Conservation (phyloP, 64 coral and sea anemone species). For the Pocillopora damicornis region DNA sequence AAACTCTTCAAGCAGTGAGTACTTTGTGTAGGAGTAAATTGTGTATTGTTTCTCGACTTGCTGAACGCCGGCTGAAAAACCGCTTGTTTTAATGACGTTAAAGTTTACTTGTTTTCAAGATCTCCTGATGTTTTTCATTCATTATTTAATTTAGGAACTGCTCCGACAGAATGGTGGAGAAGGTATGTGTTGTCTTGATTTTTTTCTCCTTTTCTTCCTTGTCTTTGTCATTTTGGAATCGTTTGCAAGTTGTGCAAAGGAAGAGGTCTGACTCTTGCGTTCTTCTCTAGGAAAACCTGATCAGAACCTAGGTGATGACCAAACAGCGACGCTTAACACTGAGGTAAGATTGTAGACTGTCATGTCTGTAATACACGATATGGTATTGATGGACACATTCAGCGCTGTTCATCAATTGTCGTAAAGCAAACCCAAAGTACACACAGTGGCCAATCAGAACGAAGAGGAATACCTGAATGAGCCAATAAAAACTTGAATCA, state of each 20-base stretch:
- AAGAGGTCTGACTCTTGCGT: neutral
- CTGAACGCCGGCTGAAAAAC: neutral
- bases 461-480: too few relatives aligned
- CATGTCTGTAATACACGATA: neutral
- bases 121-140: neutral
- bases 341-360: neutral
- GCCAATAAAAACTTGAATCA: too few relatives aligned
- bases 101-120: neutral
- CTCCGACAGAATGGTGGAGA: slow-evolving; percentile 62
- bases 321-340: neutral
- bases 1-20: slow-evolving; percentile 64
- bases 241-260: neutral
- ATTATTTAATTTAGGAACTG: slow-evolving; percentile 31
- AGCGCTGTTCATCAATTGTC: too few relatives aligned
- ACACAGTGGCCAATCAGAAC: too few relatives aligned
- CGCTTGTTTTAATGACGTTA: too few relatives aligned
- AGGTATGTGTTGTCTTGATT: neutral
- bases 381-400: too few relatives aligned
- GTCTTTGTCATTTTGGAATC: neutral
- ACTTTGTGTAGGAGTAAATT: too few relatives aligned
- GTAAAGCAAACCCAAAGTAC: too few relatives aligned
- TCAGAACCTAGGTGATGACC: neutral
- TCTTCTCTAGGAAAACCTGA: neutral
- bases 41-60: neutral
- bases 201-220: neutral